These are phyloP conservation scores for Chaetodon auriga DNA, from an alignment of 2,113 vertebrate species.

Conservation along the genomic window DNA sequence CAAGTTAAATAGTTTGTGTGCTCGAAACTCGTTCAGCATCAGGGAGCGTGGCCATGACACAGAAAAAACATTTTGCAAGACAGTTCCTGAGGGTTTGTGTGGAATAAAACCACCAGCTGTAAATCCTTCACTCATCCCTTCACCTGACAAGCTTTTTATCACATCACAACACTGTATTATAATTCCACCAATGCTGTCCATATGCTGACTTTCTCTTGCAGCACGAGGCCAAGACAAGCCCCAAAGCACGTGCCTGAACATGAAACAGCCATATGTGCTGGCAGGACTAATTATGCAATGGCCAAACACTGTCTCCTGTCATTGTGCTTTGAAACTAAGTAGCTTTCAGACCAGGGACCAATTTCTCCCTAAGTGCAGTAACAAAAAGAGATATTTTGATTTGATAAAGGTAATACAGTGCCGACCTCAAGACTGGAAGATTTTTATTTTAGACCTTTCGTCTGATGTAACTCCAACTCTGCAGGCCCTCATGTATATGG, in stretches of 20 bases:
- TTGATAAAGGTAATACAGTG: slow-evolving; percentile 9
- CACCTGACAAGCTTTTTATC: slow-evolving; percentile 60
- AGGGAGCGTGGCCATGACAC: neutral
- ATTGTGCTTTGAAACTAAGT: slow-evolving; percentile 14
- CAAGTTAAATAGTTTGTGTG: slow-evolving; percentile 14
- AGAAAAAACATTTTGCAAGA: slow-evolving; percentile 34
- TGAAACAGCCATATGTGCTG: slow-evolving; percentile 22
- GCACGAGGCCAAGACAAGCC: slow-evolving; percentile 1
- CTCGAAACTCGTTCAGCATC: slow-evolving; percentile 12
- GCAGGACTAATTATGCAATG: slow-evolving; percentile 39
- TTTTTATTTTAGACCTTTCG: slow-evolving; percentile 9
- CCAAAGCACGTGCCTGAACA: slow-evolving; percentile 19
- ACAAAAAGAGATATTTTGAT: slow-evolving; percentile 23
- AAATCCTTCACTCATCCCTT: slow-evolving; percentile 47
- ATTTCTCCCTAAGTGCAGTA: neutral
- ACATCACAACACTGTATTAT: slow-evolving; percentile 33
- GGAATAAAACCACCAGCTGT: slow-evolving; percentile 37
- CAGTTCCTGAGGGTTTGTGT: slow-evolving; percentile 4
- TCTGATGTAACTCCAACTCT: slow-evolving; percentile 47
- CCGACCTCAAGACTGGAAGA: neutral
- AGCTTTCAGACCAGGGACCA: slow-evolving; percentile 24
- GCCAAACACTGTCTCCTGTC: neutral
- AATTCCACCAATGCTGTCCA: slow-evolving; percentile 26
- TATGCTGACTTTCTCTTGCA: slow-evolving; percentile 22
- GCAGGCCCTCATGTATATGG: slow-evolving; percentile 33